Percentiles rank a stretch among this genome's conserved stretches.
Evolutionary conservation across 2,888 invertebrate species (phyloP).

Genomic region (Acronicta alni): DNA sequence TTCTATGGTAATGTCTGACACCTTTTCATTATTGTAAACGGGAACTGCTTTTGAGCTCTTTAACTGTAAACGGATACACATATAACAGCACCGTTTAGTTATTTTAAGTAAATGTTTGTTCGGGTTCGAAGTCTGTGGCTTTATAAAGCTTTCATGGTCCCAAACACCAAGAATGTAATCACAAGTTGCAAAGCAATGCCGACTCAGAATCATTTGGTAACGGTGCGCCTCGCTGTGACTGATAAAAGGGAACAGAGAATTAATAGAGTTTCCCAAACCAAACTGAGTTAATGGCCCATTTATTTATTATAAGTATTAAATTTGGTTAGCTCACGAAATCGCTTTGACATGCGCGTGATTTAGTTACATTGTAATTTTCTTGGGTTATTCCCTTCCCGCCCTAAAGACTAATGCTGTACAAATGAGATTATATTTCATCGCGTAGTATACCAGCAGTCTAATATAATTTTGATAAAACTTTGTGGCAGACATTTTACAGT

Average conservation of each 20-base stretch:
- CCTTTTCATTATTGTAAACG: constrained; percentile 1
- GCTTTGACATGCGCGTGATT: constrained; percentile 51
- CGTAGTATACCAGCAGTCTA: constrained; percentile 60
- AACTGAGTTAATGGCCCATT: constrained; percentile 68
- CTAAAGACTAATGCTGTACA: constrained; percentile 45
- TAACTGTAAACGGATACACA: constrained; percentile 9
- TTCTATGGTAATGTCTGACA: neutral
- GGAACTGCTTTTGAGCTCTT: neutral
- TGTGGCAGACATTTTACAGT: constrained; percentile 73
- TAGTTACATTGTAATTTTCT: constrained; percentile 41
- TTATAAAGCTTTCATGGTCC: constrained; percentile 34
- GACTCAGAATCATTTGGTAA: constrained; percentile 47
- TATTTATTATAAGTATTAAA: constrained; percentile 69
- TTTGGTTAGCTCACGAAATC: constrained; percentile 44
- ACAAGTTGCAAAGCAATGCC: constrained; percentile 48
- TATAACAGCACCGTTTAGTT: constrained; percentile 8
- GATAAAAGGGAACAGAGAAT: constrained; percentile 57
- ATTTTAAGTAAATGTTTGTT: constrained; percentile 23
- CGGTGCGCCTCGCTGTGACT: constrained; percentile 41
- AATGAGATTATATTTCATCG: constrained; percentile 58
- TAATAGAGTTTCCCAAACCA: constrained; percentile 69
- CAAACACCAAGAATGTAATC: constrained; percentile 39
- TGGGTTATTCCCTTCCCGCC: constrained; percentile 23
- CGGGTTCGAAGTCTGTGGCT: constrained; percentile 24
- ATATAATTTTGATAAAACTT: constrained; percentile 71